Conservation (phyloP, 2,888 invertebrate genomes). For the Chaitophorus viminalis region DNA sequence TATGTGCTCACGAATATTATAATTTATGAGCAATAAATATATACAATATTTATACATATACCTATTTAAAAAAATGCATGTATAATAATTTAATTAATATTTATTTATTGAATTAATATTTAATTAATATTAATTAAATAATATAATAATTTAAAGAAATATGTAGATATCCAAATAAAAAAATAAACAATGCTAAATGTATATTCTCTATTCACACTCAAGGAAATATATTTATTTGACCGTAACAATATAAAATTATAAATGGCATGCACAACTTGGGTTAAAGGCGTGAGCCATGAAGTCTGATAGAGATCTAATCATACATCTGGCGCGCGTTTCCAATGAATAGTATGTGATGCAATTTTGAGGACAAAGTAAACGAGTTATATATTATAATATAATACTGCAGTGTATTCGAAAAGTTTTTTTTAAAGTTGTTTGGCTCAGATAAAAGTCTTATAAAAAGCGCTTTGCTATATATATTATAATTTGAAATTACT, state of each 20-base stretch:
- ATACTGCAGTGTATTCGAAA: too few species aligned
- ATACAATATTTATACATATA: too few species aligned
- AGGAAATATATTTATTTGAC: conserved; percentile 21
- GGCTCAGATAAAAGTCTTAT: too few species aligned
- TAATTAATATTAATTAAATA: too few species aligned
- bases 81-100: not conserved
- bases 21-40: too few species aligned
- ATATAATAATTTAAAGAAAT: too few species aligned
- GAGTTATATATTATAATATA: not conserved
- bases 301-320: conserved; percentile 3
- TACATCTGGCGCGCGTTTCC: not conserved
- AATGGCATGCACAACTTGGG: not conserved
- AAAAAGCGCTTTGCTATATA: too few species aligned
- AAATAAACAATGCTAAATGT: not conserved
- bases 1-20: too few species aligned
- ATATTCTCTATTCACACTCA: conserved; percentile 10
- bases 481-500: too few species aligned
- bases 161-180: not conserved
- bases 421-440: too few species aligned
- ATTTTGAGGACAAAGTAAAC: not conserved
- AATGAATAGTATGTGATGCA: not conserved
- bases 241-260: conserved; percentile 24
- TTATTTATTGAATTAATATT: too few species aligned
- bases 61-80: not conserved
- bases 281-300: conserved; percentile 17